phyloP scores from a whole-genome alignment of 2,888 invertebrate genomes.

The Atrina japonica region DNA sequence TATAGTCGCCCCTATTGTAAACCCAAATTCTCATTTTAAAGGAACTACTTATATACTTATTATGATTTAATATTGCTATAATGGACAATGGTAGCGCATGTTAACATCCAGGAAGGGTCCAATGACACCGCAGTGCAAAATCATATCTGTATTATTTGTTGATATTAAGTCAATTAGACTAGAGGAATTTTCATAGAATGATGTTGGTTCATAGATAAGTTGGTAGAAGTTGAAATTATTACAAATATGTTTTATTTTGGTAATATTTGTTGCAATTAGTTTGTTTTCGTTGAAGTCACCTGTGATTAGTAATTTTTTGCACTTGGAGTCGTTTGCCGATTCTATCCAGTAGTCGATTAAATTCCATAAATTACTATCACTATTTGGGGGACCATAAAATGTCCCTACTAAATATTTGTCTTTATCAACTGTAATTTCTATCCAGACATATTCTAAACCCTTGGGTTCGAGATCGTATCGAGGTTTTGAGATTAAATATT shows the following conservation, averaged over 20 bases:
- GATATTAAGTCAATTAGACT: not conserved
- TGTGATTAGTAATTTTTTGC: no score
- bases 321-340: no score
- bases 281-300: not conserved
- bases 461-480: no score
- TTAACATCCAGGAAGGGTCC: slow-evolving; percentile 1
- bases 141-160: slow-evolving; percentile 9
- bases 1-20: not conserved
- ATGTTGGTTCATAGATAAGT: not conserved
- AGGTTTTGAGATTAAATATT: no score
- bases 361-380: no score
- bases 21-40: not conserved
- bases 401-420: no score
- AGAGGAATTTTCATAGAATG: slow-evolving; percentile 4
- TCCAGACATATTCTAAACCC: no score
- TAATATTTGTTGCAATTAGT: not conserved
- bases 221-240: not conserved
- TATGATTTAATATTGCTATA: slow-evolving; percentile 2
- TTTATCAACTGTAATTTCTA: no score
- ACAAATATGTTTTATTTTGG: slow-evolving; percentile 8
- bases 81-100: not conserved
- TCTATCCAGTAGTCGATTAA: no score
- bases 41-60: not conserved
- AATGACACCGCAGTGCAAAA: not conserved
- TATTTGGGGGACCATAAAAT: no score